A percentile compares a stretch with the other conserved stretches of the same genome.
phyloP scores from a whole-genome alignment of 2,113 vertebrate species.

The Sclerurus mexicanus region DNA sequence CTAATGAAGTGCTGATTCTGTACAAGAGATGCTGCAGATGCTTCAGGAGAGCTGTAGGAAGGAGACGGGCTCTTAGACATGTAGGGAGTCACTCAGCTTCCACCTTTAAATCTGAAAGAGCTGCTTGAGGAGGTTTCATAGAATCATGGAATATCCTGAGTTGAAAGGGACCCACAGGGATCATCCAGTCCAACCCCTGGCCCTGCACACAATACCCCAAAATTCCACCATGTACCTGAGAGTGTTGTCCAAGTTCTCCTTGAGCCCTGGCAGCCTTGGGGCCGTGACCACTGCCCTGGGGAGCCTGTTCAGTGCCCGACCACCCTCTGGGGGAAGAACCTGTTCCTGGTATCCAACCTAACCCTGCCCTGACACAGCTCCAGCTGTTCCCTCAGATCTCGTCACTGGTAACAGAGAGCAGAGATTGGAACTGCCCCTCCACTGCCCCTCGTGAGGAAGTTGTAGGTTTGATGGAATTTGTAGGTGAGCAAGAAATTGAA shows the following conservation, averaged over 20 bases:
- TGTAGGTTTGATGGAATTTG: neutral
- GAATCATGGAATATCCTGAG: neutral
- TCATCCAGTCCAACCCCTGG: fast-evolving
- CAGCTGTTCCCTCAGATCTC: neutral
- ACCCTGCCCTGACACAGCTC: fast-evolving
- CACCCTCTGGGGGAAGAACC: neutral
- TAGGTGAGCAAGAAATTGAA: neutral
- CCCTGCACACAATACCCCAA: neutral
- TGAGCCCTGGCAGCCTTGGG: neutral
- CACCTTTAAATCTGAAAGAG: neutral
- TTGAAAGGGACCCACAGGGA: neutral
- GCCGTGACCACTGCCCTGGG: neutral
- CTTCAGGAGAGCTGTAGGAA: neutral
- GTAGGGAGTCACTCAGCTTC: neutral
- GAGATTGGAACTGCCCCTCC: neutral
- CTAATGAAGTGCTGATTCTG: neutral
- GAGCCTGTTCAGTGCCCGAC: neutral
- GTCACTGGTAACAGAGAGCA: neutral
- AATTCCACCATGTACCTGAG: neutral
- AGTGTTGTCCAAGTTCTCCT: fast-evolving
- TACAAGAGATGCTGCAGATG: neutral
- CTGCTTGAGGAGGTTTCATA: neutral
- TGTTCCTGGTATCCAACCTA: fast-evolving
- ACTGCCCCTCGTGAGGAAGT: neutral
- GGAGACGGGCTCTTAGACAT: neutral